These are phyloP conservation scores for Protodeltote pygarga DNA, from an alignment of 2,888 invertebrate species.

Conservation along the genomic window DNA sequence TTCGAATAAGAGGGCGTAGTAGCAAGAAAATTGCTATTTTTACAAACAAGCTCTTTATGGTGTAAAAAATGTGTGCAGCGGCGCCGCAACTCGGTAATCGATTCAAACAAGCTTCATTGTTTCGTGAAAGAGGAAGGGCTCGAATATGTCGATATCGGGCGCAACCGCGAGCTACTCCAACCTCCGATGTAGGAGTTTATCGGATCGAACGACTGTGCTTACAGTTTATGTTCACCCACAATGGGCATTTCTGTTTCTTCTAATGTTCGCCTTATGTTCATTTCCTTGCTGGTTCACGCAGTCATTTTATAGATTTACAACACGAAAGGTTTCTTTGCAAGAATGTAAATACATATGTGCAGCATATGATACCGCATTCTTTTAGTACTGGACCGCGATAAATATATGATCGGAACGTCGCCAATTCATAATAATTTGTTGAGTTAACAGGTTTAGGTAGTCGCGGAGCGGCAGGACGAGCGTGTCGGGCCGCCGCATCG, in stretches of 20 bases:
- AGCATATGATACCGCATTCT: conserved; percentile 10
- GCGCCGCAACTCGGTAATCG: conserved; percentile 69
- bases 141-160: conserved; percentile 65
- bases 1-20: conserved; percentile 67
- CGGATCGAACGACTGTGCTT: conserved; percentile 69
- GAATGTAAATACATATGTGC: conserved; percentile 9
- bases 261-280: conserved; percentile 63
- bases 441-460: conserved; percentile 65
- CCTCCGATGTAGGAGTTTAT: conserved; percentile 68
- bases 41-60: conserved; percentile 73
- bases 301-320: conserved; percentile 35
- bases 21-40: conserved; percentile 76
- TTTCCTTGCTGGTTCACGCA: conserved; percentile 49
- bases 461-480: conserved; percentile 48
- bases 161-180: conserved; percentile 57
- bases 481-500: conserved; percentile 54
- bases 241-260: conserved; percentile 67
- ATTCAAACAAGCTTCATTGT: conserved; percentile 76
- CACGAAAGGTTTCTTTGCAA: conserved; percentile 10
- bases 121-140: conserved; percentile 67
- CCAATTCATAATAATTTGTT: conserved; percentile 69
- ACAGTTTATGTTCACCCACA: conserved; percentile 67
- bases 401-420: conserved; percentile 51
- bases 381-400: conserved; percentile 33
- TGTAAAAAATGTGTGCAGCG: conserved; percentile 68